phyloP scores from a whole-genome alignment of 2,797 vertebrate species.

The Labroides dimidiatus region DNA sequence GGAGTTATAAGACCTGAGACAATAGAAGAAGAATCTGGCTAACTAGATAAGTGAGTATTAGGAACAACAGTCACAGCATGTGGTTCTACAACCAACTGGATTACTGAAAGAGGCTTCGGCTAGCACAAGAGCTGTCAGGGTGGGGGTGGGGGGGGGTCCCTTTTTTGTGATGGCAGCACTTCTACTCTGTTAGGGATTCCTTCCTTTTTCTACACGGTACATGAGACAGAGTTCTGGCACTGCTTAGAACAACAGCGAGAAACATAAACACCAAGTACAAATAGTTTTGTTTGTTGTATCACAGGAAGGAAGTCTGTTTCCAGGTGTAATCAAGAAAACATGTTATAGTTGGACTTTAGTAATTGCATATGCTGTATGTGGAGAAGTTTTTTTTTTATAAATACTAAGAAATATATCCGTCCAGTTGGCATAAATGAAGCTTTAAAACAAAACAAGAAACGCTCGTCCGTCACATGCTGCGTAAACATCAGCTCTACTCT shows the following conservation, averaged over 20 bases:
- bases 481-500: too few species aligned
- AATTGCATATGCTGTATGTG: background rate
- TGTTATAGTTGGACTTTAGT: background rate
- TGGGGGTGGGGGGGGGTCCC: constrained; percentile 49
- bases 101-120: constrained; percentile 68
- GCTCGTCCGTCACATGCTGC: background rate
- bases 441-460: background rate
- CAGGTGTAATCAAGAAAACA: background rate
- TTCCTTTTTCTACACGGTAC: background rate
- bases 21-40: constrained; percentile 54
- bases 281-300: background rate
- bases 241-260: background rate
- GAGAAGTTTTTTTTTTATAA: background rate
- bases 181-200: background rate
- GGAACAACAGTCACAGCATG: constrained; percentile 47
- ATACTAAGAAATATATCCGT: background rate
- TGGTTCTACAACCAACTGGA: constrained; percentile 69
- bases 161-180: constrained; percentile 22
- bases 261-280: background rate
- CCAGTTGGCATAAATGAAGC: constrained; percentile 1
- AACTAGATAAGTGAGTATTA: constrained; percentile 71
- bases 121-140: constrained; percentile 21
- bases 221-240: background rate
- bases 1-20: constrained; percentile 58
- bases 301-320: background rate